Evolutionary conservation across 2,113 vertebrate species (phyloP).

Genomic region (Rattus norvegicus): GRCr8 NC_086024.1:33039501-33040000

Average conservation of each 20-base stretch:
- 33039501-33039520: too few species aligned
- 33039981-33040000: not conserved
- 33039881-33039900: not conserved
- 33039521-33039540: too few species aligned
- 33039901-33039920: not conserved
- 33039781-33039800: not conserved
- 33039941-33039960: not conserved
- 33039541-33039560: too few species aligned
- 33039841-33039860: not conserved
- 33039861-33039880: not conserved
- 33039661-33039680: not conserved
- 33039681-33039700: conserved; percentile 6
- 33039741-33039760: conserved; percentile 1
- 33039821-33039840: not conserved
- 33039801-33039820: not conserved
- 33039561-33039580: too few species aligned
- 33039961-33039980: not conserved
- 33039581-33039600: too few species aligned
- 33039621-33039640: not conserved
- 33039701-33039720: conserved; percentile 34
- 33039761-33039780: not conserved
- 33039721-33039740: conserved; percentile 12
- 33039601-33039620: not conserved
- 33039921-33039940: not conserved
- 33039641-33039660: not conserved